phyloP scores from a whole-genome alignment of 2,888 invertebrate species.

The Tanytarsus gracilentus region DNA sequence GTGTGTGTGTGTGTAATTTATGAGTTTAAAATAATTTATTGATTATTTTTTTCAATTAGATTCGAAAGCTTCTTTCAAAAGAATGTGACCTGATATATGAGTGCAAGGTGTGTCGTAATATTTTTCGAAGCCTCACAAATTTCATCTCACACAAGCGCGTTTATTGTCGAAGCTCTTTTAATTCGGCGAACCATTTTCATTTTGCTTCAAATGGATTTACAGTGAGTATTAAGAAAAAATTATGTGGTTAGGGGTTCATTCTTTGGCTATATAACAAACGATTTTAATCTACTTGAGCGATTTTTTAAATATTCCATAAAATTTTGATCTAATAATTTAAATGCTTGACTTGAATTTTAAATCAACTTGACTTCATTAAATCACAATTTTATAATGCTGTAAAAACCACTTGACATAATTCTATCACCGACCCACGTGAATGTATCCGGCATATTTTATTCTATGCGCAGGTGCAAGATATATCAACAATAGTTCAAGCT shows the following conservation, averaged over 20 bases:
- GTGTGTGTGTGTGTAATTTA: neutral
- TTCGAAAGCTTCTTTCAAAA: conserved; percentile 60
- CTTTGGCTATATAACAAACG: no score
- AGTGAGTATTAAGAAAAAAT: no score
- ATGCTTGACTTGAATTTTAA: no score
- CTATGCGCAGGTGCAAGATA: conserved; percentile 42
- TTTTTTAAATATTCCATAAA: no score
- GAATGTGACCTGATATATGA: conserved; percentile 87
- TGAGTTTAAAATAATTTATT: conserved; percentile 28
- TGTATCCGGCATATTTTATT: conserved; percentile 31
- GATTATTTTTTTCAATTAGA: conserved; percentile 46
- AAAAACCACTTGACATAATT: no score
- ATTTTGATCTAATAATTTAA: no score
- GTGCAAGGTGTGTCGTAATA: conserved; percentile 75
- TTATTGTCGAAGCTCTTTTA: conserved; percentile 60
- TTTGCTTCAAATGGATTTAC: conserved; percentile 44
- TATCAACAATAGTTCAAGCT: conserved; percentile 45
- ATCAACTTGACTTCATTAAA: no score
- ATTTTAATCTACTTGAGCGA: no score
- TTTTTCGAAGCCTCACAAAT: conserved; percentile 80
- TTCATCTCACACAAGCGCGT: conserved; percentile 82
- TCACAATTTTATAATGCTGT: no score
- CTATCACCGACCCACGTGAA: conserved; percentile 34
- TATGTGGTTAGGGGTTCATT: no score
- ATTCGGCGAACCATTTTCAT: conserved; percentile 44